Evolutionary conservation across 2,113 vertebrate species (phyloP).

Genomic region (Hyperoodon ampullatus): DNA sequence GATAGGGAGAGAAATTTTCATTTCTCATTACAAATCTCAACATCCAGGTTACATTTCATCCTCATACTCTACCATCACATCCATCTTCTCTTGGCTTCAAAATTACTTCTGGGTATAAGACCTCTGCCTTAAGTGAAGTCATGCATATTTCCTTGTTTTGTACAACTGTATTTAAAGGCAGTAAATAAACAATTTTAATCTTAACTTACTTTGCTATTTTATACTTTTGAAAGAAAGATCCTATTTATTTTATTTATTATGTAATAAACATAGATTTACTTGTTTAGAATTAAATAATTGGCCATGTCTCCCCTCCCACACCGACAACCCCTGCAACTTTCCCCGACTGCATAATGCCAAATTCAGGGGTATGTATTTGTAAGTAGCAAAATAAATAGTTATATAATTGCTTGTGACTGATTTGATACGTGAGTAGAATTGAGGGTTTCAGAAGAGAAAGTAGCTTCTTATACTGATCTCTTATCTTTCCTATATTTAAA

Average conservation of each 20-base stretch:
- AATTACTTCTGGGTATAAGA: not conserved
- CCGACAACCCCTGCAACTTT: not conserved
- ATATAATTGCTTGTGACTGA: not conserved
- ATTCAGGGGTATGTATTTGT: not conserved
- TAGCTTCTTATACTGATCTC: not conserved
- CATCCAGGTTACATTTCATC: not conserved
- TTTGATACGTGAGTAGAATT: not conserved
- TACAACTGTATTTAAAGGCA: not conserved
- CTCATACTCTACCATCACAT: not conserved
- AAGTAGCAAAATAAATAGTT: not conserved
- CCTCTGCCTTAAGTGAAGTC: not conserved
- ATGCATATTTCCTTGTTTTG: not conserved
- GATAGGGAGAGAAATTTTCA: not conserved
- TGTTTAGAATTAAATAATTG: conserved; percentile 10
- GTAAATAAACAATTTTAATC: not conserved
- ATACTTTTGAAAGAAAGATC: not conserved
- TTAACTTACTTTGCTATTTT: not conserved
- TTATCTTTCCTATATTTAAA: conserved; percentile 56
- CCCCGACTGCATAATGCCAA: not conserved
- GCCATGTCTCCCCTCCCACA: accelerated
- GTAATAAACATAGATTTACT: not conserved
- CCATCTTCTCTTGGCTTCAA: not conserved
- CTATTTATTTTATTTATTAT: not conserved
- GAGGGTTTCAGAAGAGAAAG: not conserved
- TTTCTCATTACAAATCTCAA: not conserved